A percentile compares a stretch with the other conserved stretches of the same genome.
Evolutionary conservation across 2,888 invertebrate genomes (phyloP).

Genomic region (Lapara coniferarum): DNA sequence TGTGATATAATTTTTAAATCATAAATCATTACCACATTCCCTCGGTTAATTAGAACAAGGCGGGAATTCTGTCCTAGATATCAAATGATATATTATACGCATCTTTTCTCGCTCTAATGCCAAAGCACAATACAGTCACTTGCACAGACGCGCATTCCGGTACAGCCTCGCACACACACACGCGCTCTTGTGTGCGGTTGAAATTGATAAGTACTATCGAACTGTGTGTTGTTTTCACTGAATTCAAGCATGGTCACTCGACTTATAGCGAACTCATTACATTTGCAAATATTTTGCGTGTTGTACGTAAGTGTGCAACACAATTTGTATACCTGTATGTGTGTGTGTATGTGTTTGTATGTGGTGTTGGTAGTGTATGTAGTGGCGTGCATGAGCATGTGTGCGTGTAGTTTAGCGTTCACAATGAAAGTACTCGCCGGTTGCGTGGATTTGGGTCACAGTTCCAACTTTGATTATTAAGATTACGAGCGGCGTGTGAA

Average conservation of each 20-base stretch:
- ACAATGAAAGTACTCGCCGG: constrained; percentile 82
- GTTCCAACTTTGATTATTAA: constrained; percentile 81
- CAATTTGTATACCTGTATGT: constrained; percentile 8
- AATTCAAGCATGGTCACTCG: constrained; percentile 17
- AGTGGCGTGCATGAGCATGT: constrained; percentile 30
- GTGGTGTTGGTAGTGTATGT: constrained; percentile 5
- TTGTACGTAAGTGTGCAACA: constrained; percentile 23
- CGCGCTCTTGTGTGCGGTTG: constrained; percentile 1
- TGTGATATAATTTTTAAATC: constrained; percentile 34
- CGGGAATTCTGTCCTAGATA: constrained; percentile 75
- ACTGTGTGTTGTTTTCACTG: constrained; percentile 12
- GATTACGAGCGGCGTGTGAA: constrained; percentile 79
- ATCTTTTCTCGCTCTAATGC: constrained; percentile 78
- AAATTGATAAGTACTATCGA: constrained; percentile 18
- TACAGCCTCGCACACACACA: constrained; percentile 3
- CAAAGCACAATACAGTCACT: constrained; percentile 67
- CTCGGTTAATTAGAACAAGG: constrained; percentile 66
- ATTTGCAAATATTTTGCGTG: constrained; percentile 25
- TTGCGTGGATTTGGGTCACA: constrained; percentile 82
- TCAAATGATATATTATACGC: constrained; percentile 70
- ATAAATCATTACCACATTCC: constrained; percentile 60
- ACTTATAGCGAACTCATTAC: constrained; percentile 27
- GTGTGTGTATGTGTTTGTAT: not conserved
- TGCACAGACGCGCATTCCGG: constrained; percentile 44
- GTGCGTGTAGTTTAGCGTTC: constrained; percentile 60